Conservation (phyloP, 2,888 invertebrate genomes). For the Synergus gifuensis region DNA sequence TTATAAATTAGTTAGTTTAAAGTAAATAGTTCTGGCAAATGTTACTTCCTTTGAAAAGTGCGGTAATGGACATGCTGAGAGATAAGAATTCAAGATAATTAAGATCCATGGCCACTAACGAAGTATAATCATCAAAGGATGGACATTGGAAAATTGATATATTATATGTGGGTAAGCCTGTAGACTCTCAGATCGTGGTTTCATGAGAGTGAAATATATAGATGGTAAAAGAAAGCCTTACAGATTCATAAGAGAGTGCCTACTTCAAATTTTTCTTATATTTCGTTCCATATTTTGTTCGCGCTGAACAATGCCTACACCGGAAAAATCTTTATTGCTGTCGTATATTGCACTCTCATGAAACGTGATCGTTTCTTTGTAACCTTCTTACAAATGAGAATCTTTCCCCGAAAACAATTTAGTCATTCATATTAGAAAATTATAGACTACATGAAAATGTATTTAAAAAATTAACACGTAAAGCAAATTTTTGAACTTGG, state of each 20-base stretch:
- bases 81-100: neutral
- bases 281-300: slow-evolving; percentile 21
- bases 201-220: slow-evolving; percentile 3
- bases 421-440: neutral
- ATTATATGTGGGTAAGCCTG: neutral
- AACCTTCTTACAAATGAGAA: neutral
- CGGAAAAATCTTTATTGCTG: slow-evolving; percentile 27
- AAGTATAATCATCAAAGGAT: slow-evolving; percentile 23
- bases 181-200: slow-evolving; percentile 1
- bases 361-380: neutral
- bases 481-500: neutral
- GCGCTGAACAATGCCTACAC: slow-evolving; percentile 17
- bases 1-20: neutral
- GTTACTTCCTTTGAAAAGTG: neutral
- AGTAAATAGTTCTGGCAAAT: neutral
- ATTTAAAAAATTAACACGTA: neutral
- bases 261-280: slow-evolving; percentile 18
- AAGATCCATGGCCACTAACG: neutral
- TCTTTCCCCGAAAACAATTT: neutral
- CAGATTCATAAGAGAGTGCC: slow-evolving; percentile 13
- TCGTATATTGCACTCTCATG: slow-evolving; percentile 9
- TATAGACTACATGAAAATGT: neutral
- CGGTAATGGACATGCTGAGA: neutral
- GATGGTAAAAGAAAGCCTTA: neutral
- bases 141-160: neutral